Evolutionary conservation across 2,113 vertebrate genomes (phyloP).

Genomic region (Aleadryas rufinucha): DNA sequence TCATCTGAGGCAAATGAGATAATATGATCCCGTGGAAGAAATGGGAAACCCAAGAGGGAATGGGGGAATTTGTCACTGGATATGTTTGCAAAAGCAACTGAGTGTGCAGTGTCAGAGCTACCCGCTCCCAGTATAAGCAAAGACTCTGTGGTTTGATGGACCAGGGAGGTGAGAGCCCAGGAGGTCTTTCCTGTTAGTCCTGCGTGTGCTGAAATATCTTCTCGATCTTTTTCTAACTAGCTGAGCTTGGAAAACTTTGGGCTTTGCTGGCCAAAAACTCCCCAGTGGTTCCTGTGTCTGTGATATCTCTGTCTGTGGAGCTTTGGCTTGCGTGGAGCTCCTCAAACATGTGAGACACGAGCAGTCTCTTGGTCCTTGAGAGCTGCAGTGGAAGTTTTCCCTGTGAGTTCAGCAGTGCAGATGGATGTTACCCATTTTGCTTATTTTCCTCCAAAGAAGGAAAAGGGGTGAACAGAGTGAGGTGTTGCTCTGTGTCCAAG

Average conservation of each 20-base stretch:
- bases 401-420: neutral
- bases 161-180: neutral
- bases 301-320: neutral
- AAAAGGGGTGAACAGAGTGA: neutral
- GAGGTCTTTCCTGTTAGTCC: neutral
- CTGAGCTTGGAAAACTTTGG: neutral
- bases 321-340: neutral
- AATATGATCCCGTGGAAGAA: neutral
- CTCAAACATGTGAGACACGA: neutral
- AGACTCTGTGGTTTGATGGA: neutral
- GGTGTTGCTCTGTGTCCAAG: neutral
- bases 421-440: neutral
- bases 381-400: neutral
- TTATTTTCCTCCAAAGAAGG: neutral
- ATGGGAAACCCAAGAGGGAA: constrained; percentile 3
- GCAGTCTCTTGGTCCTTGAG: neutral
- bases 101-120: neutral
- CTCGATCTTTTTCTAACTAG: neutral
- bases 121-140: neutral
- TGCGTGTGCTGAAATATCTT: neutral
- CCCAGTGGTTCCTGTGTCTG: neutral
- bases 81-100: neutral
- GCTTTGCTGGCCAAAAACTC: neutral
- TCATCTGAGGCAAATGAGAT: constrained; percentile 38
- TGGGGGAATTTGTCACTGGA: constrained; percentile 31